These are phyloP conservation scores for Caenorhabditis macrosperma DNA, from an alignment of 2,888 invertebrate species.

Conservation along the genomic window DNA sequence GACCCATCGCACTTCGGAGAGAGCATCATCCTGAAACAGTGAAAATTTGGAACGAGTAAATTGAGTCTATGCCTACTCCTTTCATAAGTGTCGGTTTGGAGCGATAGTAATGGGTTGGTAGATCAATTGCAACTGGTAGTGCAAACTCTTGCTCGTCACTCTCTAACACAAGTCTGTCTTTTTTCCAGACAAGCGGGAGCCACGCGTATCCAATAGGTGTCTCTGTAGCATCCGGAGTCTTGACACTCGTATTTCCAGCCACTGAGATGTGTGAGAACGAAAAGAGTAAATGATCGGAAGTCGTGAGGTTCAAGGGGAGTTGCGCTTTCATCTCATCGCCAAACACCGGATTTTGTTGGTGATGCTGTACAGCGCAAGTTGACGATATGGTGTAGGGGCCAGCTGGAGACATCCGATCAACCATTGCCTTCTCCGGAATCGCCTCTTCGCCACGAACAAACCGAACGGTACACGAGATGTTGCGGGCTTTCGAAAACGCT, in stretches of 20 bases:
- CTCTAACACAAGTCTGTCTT: slow-evolving; percentile 84
- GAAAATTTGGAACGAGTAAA: not conserved
- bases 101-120: slow-evolving; percentile 91
- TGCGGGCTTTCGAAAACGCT: slow-evolving; percentile 86
- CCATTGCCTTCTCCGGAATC: slow-evolving; percentile 69
- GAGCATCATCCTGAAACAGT: slow-evolving; percentile 85
- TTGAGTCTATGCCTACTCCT: slow-evolving; percentile 84
- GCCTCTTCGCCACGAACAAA: slow-evolving; percentile 85
- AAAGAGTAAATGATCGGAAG: slow-evolving; percentile 93
- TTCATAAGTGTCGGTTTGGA: slow-evolving; percentile 92
- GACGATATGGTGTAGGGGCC: slow-evolving; percentile 72
- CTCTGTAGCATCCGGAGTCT: slow-evolving; percentile 76
- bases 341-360: slow-evolving; percentile 78
- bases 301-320: slow-evolving; percentile 89
- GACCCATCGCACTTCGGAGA: slow-evolving; percentile 92
- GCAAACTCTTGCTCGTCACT: slow-evolving; percentile 86
- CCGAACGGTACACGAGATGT: slow-evolving; percentile 93
- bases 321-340: slow-evolving; percentile 87
- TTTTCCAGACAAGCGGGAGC: slow-evolving; percentile 89
- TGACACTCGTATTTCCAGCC: slow-evolving; percentile 82
- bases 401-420: slow-evolving; percentile 68
- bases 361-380: slow-evolving; percentile 77
- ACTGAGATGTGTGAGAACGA: slow-evolving; percentile 97
- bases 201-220: slow-evolving; percentile 93
- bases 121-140: slow-evolving; percentile 90